Percentiles rank a stretch among this genome's conserved stretches.
phyloP scores from a whole-genome alignment of 2,888 invertebrate species.

The Koerneria pararmatus region DNA sequence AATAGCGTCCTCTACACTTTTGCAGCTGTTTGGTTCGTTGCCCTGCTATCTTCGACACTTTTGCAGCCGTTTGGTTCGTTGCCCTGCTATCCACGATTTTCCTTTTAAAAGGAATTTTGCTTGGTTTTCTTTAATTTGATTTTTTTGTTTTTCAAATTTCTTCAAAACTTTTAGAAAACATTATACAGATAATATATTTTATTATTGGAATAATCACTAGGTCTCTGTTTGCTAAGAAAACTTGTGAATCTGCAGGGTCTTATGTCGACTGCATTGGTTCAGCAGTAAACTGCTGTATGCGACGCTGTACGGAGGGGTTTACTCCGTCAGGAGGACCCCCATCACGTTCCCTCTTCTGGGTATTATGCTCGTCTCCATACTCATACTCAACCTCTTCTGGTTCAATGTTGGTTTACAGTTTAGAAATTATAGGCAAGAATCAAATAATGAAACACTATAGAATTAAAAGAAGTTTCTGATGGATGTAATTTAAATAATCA shows the following conservation, averaged over 20 bases:
- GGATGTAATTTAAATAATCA: no score
- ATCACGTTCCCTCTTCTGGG: constrained; percentile 43
- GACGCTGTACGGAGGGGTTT: constrained; percentile 44
- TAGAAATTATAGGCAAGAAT: no score
- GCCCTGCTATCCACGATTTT: constrained; percentile 33
- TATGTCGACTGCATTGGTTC: constrained; percentile 50
- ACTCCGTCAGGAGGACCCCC: constrained; percentile 44
- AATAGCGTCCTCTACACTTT: constrained; percentile 44
- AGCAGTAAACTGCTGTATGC: constrained; percentile 46
- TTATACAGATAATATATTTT: no score
- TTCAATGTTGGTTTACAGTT: constrained; percentile 40
- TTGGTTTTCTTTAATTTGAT: no score
- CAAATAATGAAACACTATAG: no score
- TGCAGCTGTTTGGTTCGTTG: constrained; percentile 39
- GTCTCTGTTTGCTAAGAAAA: no score
- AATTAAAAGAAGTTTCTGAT: no score
- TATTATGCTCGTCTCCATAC: constrained; percentile 40
- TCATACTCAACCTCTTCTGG: constrained; percentile 48
- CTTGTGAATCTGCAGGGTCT: constrained; percentile 26
- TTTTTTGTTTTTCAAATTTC: not conserved
- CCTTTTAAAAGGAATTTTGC: no score
- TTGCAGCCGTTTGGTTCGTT: constrained; percentile 42
- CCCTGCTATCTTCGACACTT: constrained; percentile 38
- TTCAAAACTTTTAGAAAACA: no score
- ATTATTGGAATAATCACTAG: no score